These are phyloP conservation scores for Delphinus delphis DNA, from an alignment of 2,113 vertebrate genomes.

Conservation along the genomic window DNA sequence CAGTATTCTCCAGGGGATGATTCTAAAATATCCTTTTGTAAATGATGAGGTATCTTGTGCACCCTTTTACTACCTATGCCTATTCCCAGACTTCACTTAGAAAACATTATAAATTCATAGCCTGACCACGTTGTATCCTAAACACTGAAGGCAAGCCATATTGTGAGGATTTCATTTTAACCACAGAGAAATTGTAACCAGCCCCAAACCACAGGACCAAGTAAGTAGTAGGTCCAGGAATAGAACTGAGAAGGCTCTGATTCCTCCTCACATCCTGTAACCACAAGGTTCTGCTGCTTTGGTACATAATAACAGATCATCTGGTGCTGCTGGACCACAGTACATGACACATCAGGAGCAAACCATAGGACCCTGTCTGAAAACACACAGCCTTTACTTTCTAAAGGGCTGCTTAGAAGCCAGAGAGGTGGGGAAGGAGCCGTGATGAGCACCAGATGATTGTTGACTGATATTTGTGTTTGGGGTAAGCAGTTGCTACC, in stretches of 20 bases:
- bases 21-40: slow-evolving; percentile 40
- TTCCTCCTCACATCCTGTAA: slow-evolving; percentile 38
- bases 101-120: slow-evolving; percentile 65
- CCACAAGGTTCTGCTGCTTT: slow-evolving; percentile 56
- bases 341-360: background rate
- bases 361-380: background rate
- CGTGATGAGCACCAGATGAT: background rate
- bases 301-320: slow-evolving; percentile 44
- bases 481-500: background rate
- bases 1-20: background rate
- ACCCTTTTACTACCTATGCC: slow-evolving; percentile 27
- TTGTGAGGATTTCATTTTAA: slow-evolving; percentile 52
- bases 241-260: slow-evolving; percentile 65
- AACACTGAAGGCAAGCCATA: slow-evolving; percentile 60
- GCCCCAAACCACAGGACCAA: slow-evolving; percentile 50
- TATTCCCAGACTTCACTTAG: slow-evolving; percentile 27
- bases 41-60: slow-evolving; percentile 28
- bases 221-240: slow-evolving; percentile 65
- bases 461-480: background rate
- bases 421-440: background rate
- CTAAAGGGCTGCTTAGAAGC: background rate
- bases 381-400: background rate
- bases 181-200: slow-evolving; percentile 58
- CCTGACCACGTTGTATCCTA: slow-evolving; percentile 54
- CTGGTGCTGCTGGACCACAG: background rate